Base-by-base conservation (phyloP, 2,113 vertebrate species). In the Eretmochelys imbricata region DNA sequence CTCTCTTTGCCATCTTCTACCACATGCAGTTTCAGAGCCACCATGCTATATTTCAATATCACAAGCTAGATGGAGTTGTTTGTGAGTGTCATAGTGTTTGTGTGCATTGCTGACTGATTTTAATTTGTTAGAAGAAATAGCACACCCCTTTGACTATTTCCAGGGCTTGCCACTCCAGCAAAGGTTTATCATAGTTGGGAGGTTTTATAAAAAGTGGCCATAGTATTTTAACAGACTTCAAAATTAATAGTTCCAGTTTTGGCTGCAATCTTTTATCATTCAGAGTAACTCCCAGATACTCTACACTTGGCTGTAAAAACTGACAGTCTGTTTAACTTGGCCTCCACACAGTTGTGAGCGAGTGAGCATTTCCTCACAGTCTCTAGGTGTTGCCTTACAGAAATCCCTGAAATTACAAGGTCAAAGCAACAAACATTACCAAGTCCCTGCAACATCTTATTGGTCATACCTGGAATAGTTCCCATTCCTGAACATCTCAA, bases 41-140 rank as follows among this genome's bases (percentile, higher is more conserved):
- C 29, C 54, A 78, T 89, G 78, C 84, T 93, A 91, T 96, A 93
- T 25, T 89, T 46, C 20, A 42, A 38, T 29, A 4, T 80, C 76
- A 88, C 0, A 0, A 89, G 62, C 76, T 69, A 81, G 35, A 49
- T 12, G 82, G 62, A 89, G 87, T 38, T 87, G 50, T 69, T 89
- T 87, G 80, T 80, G 13, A 87, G 59, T 12, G 4, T 81, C 49
- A 91, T 82, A 72, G 88, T 54, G 14, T 20, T 16, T 6, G 6
- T 0, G 0, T 48, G 80, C 94, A 82, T 87, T 91, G 91, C 80
- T 46, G 87, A 29, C 38, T 86, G 86, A 83, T 25, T 91, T 57
- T 25, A 59, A 49, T 89, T 82, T 20, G n/a, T 88, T 79, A 57
- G 12, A 79, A 87, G 50, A 94, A 96, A 91, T 22, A 93, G 20